Evolutionary conservation across 2,113 vertebrate species (phyloP).

Genomic region (Petaurus breviceps): DNA sequence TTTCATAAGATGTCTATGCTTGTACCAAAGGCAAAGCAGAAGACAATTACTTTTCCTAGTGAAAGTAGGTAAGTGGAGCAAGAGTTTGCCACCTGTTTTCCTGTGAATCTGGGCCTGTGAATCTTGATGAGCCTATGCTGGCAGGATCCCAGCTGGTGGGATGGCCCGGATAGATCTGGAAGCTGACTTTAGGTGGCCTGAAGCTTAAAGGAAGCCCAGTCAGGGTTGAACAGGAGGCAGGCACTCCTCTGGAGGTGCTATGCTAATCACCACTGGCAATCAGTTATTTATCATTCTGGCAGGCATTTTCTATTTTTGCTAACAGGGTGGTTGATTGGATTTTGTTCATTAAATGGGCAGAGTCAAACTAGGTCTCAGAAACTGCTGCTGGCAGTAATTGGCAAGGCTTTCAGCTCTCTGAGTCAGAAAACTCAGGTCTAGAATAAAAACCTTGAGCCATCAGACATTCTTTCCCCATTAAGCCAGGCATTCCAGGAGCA

Average conservation of each 20-base stretch:
- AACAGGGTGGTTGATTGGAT: conserved; percentile 82
- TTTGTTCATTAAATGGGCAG: conserved; percentile 82
- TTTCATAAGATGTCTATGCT: background rate
- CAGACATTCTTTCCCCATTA: conserved; percentile 55
- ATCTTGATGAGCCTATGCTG: conserved; percentile 22
- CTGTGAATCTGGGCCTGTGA: conserved; percentile 47
- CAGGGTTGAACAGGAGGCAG: conserved; percentile 73
- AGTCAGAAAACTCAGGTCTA: conserved; percentile 75
- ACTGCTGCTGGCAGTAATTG: conserved; percentile 81
- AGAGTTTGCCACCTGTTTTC: conserved; percentile 38
- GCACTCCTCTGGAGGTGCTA: conserved; percentile 59
- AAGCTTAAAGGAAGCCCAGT: conserved; percentile 54
- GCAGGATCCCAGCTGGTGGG: conserved; percentile 54
- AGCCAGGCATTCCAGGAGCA: background rate
- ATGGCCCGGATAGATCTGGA: conserved; percentile 50
- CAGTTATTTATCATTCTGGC: conserved; percentile 81
- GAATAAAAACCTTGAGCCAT: conserved; percentile 75
- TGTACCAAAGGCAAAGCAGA: background rate
- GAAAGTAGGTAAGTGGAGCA: background rate
- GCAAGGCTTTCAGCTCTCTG: conserved; percentile 66
- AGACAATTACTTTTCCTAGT: background rate
- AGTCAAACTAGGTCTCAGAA: conserved; percentile 80
- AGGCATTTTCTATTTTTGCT: conserved; percentile 81
- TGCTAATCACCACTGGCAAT: conserved; percentile 75
- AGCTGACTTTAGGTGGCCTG: conserved; percentile 41